Evolutionary conservation across 2,113 vertebrate genomes (phyloP), one percentile per base, ranked within the genome.

Genomic region (Apus apus): DNA sequence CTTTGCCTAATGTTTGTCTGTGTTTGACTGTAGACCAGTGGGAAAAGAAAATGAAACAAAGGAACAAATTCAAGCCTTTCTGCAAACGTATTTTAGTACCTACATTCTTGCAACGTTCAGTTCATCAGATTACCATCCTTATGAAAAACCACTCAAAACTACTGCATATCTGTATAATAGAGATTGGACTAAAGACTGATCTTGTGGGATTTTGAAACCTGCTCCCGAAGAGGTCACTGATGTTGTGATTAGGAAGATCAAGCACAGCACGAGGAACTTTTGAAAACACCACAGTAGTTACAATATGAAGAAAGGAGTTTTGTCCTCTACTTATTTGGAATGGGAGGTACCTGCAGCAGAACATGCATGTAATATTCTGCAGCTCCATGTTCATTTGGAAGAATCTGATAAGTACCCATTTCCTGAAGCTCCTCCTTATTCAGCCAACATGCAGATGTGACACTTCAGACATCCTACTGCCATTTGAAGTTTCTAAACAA

Each of bases 11-110:
- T n/a, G 57, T 89, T 94, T 91, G 34, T 87, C 80, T 90, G 81
- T 48, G 26, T 65, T 95, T 89, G 85, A 95, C 76, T 75, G 73
- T 48, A 85, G 34, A 60, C 38, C 51, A 93, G 60, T 75, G 68
- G 77, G 64, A 93, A 87, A 93, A 86, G 62, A 91, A 96, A 84
- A 67, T 13, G 54, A 95, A 94, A 88, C 34, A 90, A 97, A 97
- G 87, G 36, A 93, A 68, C 45, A 70, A 95, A 95, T 79, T 65
- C 17, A 85, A 92, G 67, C 40, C 56, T 32, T 50, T 80, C 87
- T 23, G 19, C 73, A 74, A 96, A 87, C 46, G 10, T 56, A 73
- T 65, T 89, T 84, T 27, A 93, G 45, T 23, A 90, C 30, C 68
- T 40, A 30, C 22, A 34, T 85, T 83, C 89, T 25, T 76, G 51